Base-by-base conservation (phyloP, 2,797 vertebrate species). In the Vireo griseus region DNA sequence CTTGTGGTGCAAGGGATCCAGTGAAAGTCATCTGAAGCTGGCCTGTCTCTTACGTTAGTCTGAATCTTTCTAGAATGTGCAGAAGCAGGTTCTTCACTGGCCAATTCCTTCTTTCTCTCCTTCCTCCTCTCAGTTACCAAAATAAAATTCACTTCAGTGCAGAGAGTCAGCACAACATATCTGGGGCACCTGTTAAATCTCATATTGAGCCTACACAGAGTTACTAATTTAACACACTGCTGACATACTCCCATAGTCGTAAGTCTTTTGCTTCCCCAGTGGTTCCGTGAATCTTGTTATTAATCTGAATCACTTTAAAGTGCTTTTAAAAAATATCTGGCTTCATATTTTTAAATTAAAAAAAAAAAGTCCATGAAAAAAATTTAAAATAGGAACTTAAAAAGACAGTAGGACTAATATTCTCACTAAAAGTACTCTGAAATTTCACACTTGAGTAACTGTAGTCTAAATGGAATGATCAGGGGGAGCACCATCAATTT, bases 171-270 rank as follows among this genome's bases (percentile, higher is more conserved):
- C 91, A 92, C 47, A 94, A 91, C 79, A 17, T 65, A 92, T 88
- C 82, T 95, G 94, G 79, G 82, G 31, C 95, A 95, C 90, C 73
- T 91, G 94, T 83, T 95, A 94, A 92, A 86, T 90, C 75, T 90
- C 92, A 83, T 88, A 75, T 31, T 90, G 91, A 94, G 85, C 94
- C 93, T 95, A 94, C 94, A 90, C 65, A 72, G 62, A 88, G 82
- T 88, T 92, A 45, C 90, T 92, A 88, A 96, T 94, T 95, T 95
- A 96, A 90, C 86, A 94, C 55, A 58, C 50, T 95, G 90, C 94
- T 86, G 91, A 94, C 90, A 96, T 26, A 28, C 37, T 88, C 82
- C 39, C 44, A 78, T 65, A 75, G 57, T 51, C 3, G 0, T 59
- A 94, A 74, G 82, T 58, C 68, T 92, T 88, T 86, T 84, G 79